phyloP scores from a whole-genome alignment of 2,797 vertebrate species.

The Dendrocincla fuliginosa region DNA sequence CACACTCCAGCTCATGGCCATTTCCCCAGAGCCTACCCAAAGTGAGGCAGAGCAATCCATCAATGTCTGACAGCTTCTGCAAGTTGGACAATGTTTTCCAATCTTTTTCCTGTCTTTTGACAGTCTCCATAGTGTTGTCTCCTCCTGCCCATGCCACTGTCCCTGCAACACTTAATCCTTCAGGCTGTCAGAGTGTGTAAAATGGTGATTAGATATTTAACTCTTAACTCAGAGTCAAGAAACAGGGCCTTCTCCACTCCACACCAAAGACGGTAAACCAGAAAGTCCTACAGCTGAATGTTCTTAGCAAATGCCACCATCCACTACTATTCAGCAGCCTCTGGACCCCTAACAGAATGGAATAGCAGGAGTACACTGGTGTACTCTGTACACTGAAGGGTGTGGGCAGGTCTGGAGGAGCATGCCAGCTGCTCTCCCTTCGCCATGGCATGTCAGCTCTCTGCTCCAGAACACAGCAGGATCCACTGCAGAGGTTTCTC shows the following conservation, averaged over 20 bases:
- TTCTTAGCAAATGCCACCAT: background rate
- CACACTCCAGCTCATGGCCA: fast-evolving
- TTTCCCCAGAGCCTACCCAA: background rate
- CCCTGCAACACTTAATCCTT: background rate
- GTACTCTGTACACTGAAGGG: background rate
- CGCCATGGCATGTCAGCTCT: fast-evolving
- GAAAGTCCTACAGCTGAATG: background rate
- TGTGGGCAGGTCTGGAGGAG: background rate
- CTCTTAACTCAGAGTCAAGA: background rate
- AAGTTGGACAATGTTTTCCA: background rate
- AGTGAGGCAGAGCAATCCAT: background rate
- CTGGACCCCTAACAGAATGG: background rate
- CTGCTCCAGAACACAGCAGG: fast-evolving
- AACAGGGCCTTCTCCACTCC: background rate
- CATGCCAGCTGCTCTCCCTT: background rate
- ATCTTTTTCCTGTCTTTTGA: background rate
- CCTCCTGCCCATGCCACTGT: background rate
- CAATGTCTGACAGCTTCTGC: background rate
- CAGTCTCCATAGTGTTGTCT: background rate
- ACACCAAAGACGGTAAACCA: background rate
- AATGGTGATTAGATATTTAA: background rate
- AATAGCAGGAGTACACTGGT: background rate
- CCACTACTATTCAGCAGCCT: background rate
- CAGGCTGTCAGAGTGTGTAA: background rate
- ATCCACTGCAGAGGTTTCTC: background rate